These are phyloP conservation scores for Calephelis nemesis DNA, from an alignment of 1,140 invertebrate species.

Conservation along the genomic window DNA sequence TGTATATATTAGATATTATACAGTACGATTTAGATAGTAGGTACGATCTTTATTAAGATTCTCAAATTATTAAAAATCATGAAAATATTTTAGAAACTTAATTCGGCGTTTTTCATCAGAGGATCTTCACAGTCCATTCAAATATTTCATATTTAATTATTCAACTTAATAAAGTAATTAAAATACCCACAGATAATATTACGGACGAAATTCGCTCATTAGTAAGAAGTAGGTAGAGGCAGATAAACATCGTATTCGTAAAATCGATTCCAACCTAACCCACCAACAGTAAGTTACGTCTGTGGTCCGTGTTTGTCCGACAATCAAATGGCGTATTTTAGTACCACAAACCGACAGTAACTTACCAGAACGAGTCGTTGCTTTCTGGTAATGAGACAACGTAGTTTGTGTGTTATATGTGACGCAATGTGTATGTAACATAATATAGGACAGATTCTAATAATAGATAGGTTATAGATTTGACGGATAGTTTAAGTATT, in stretches of 20 bases:
- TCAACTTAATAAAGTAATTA: conserved; percentile 46
- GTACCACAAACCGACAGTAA: conserved; percentile 53
- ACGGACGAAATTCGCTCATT: conserved; percentile 38
- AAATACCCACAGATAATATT: conserved; percentile 25
- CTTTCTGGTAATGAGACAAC: conserved; percentile 64
- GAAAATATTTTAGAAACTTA: too few relatives aligned
- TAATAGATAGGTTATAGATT: too few relatives aligned
- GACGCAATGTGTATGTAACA: conserved; percentile 33
- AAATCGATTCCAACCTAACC: conserved; percentile 18
- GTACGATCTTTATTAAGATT: too few relatives aligned
- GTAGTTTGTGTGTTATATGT: conserved; percentile 60
- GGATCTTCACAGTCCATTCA: too few relatives aligned
- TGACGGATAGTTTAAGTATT: too few relatives aligned
- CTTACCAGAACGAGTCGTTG: conserved; percentile 59
- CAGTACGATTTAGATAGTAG: too few relatives aligned
- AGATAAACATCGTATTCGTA: conserved; percentile 37
- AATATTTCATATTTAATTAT: not conserved
- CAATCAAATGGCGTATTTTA: conserved; percentile 67
- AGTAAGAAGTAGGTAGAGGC: conserved; percentile 28
- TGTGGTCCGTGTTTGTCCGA: conserved; percentile 21
- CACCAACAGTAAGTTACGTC: conserved; percentile 25
- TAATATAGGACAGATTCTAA: conserved; percentile 17
- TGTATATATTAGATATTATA: too few relatives aligned
- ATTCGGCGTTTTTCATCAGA: too few relatives aligned
- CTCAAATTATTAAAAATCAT: too few relatives aligned